Evolutionary conservation across 2,797 vertebrate species (phyloP), one percentile per base, ranked within the genome.

Genomic region (Discoglossus pictus): DNA sequence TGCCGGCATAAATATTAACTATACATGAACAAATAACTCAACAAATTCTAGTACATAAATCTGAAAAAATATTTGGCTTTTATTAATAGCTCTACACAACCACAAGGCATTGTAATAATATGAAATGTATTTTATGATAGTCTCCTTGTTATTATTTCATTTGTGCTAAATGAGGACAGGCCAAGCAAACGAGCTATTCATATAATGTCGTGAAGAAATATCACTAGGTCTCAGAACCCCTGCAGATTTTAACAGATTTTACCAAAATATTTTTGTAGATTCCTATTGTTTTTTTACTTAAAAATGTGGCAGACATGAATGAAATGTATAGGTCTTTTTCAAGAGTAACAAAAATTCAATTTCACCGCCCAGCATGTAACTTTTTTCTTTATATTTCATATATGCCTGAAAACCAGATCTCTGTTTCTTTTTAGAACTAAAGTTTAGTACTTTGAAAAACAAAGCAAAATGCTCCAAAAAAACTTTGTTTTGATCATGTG

Each of bases 361-460:
- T 89, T 89, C 79, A 78, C 79, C 80, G 76, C 86, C 78, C 82
- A 89, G 86, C 82, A 83, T 86, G 84, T 70, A 79, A 80, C 79
- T 82, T 78, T 84, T 84, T 85, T 83, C 72, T 76, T 65, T 81
- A 56, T 80, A 74, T 79, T 83, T 87, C 77, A 84, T 83, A 85
- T 84, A 83, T 78, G 74, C 75, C 85, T 80, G 81, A 80, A 84
- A 87, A 82, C 81, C 83, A 80, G 78, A 78, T 79, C 76, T 83
- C 75, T 74, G 68, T 80, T 68, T 78, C 78, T 83, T 86, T 82
- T 85, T 83, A 86, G 83, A 82, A 80, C 43, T 81, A 75, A 80
- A 86, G 81, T 59, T 75, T 80, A 80, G 73, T 75, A 73, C 58
- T 76, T 81, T 76, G 77, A 81, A 83, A 84, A 80, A 82, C 65